Evolutionary conservation across 1,140 invertebrate species (phyloP), one percentile per base, ranked within the genome.

Genomic region (Ericerus pela): DNA sequence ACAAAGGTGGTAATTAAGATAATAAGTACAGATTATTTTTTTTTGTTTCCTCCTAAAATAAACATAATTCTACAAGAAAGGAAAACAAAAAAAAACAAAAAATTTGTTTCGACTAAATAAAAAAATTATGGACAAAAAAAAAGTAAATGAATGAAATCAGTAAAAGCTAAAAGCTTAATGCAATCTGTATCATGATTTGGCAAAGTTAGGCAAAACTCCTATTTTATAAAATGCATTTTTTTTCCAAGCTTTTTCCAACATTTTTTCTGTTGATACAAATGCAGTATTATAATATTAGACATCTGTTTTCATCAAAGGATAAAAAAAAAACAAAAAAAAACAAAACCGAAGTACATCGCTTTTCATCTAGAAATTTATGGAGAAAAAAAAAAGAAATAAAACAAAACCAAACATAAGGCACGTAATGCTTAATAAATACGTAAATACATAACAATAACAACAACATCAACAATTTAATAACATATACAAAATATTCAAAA

Each of bases 381-480:
- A 38, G 14, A 14, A n/a, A n/a, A 47, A 47, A 4, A 4, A 47
- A 47, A 10, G 2, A 47, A 47, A 47, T 24, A 18, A 47, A 47
- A 47, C 41, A 47, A 47, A 47, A 47, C 41, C 41, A 47, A 47
- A 47, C 41, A 47, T 47, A 47, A 47, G 41, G 41, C 41, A 47
- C 41, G 41, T 47, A 47, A 47, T 47, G 41, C 41, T 47, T 47
- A 47, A 47, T 47, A 22, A 47, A 47, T 47, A 47, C 41, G 26
- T 47, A 47, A 47, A 47, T 47, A 47, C 26, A 47, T 47, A 47
- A 47, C 41, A 47, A 47, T 47, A 47, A 47, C 41, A 47, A 47
- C 41, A 47, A 47, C 41, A 47, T 47, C 41, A 47, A 47, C 41
- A 47, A 47, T 47, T 47, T 24, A 47, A 47, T 47, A 47, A 47